Evolutionary conservation across 2,113 vertebrate species (phyloP).

Genomic region (Carlito syrichta): DNA sequence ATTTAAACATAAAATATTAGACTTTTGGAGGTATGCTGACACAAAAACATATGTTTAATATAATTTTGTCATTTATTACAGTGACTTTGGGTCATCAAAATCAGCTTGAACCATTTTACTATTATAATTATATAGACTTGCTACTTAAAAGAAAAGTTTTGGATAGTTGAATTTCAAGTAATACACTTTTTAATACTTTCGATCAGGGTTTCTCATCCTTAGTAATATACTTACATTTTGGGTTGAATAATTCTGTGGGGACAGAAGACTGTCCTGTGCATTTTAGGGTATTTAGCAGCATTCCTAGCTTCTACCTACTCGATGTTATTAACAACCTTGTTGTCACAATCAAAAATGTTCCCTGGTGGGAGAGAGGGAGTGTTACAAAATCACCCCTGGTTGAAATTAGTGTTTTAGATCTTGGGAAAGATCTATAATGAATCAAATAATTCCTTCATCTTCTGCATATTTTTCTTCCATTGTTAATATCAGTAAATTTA

Average conservation of each 20-base stretch:
- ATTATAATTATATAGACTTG: constrained; percentile 7
- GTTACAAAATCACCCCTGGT: not conserved
- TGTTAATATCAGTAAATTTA: not conserved
- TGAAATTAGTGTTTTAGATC: not conserved
- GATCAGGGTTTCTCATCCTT: not conserved
- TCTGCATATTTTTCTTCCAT: not conserved
- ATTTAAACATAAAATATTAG: constrained; percentile 9
- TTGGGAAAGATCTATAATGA: not conserved
- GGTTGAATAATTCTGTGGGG: not conserved
- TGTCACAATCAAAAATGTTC: not conserved
- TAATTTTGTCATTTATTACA: constrained; percentile 7
- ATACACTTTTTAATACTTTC: not conserved
- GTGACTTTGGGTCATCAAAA: not conserved
- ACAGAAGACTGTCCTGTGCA: not conserved
- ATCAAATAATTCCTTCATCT: not conserved
- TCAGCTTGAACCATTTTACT: not conserved
- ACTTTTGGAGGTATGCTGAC: not conserved
- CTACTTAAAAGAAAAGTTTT: not conserved
- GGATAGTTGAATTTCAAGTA: not conserved
- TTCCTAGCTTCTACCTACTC: not conserved
- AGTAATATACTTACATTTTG: not conserved
- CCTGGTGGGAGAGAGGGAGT: not conserved
- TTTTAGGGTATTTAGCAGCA: not conserved
- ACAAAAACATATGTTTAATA: not conserved
- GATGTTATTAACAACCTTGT: not conserved